phyloP scores from a whole-genome alignment of 2,797 vertebrate species.

The Podarcis lilfordi region DNA sequence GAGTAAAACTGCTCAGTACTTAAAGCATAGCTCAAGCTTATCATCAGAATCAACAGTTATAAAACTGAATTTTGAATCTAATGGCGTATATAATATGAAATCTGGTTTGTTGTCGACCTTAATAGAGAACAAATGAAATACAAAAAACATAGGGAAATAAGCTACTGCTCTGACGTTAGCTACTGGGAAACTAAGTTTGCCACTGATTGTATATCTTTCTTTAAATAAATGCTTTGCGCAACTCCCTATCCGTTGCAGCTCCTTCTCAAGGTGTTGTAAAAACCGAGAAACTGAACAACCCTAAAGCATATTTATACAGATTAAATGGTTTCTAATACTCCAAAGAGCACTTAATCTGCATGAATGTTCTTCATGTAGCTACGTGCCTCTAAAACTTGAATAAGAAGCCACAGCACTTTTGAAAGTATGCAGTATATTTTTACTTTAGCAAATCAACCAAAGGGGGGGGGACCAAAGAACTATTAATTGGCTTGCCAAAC shows the following conservation, averaged over 20 bases:
- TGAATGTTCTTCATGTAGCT: conserved; percentile 63
- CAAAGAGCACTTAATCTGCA: conserved; percentile 68
- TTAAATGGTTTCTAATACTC: conserved; percentile 69
- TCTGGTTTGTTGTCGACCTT: conserved; percentile 43
- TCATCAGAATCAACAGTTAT: conserved; percentile 60
- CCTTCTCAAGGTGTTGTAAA: conserved; percentile 68
- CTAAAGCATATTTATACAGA: conserved; percentile 73
- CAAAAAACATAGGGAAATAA: too few relatives aligned
- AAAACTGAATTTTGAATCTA: conserved; percentile 56
- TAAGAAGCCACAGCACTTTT: conserved; percentile 53
- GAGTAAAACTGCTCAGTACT: conserved; percentile 55
- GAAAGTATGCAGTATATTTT: conserved; percentile 49
- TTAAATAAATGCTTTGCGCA: conserved; percentile 62
- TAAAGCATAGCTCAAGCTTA: conserved; percentile 44
- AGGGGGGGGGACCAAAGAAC: conserved; percentile 42
- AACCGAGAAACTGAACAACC: conserved; percentile 58
- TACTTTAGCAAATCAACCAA: conserved; percentile 68
- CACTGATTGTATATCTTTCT: conserved; percentile 57
- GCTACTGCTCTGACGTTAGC: too few relatives aligned
- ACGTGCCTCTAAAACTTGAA: conserved; percentile 55
- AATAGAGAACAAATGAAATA: not conserved
- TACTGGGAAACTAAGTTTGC: conserved; percentile 28
- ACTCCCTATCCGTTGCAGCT: conserved; percentile 47
- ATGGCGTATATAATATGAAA: conserved; percentile 53
- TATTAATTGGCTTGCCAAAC: conserved; percentile 62